Conservation (phyloP, 2,888 invertebrate species). For the Hyposoter didymator region DNA sequence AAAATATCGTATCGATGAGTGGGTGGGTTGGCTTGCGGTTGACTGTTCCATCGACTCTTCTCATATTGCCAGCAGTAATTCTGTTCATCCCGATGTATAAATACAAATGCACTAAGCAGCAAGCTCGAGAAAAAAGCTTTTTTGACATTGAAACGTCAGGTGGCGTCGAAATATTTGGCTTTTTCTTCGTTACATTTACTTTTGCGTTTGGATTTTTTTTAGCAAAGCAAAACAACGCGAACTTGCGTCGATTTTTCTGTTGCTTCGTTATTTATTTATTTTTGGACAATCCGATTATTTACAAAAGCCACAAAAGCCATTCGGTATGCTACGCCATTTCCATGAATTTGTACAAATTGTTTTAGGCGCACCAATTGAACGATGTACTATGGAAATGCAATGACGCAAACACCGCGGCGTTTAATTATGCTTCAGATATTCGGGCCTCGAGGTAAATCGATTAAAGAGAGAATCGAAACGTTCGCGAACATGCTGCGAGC, state of each 20-base stretch:
- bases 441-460: conserved; percentile 28
- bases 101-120: neutral
- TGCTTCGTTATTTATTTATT: neutral
- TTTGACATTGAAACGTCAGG: neutral
- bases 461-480: conserved; percentile 28
- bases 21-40: conserved; percentile 3
- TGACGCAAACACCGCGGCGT: conserved; percentile 21
- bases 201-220: neutral
- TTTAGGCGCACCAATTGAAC: neutral
- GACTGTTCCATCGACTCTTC: neutral
- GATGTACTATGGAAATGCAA: conserved; percentile 13
- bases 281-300: neutral
- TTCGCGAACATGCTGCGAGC: neutral
- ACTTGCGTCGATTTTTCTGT: neutral
- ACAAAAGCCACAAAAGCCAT: neutral
- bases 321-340: neutral
- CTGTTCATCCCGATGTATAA: neutral
- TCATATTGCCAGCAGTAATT: conserved; percentile 2
- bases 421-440: conserved; percentile 23
- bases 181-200: neutral
- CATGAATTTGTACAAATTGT: neutral
- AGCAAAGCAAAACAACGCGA: neutral
- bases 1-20: conserved; percentile 9
- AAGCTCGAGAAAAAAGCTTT: neutral
- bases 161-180: neutral